A percentile compares a stretch with the other conserved stretches of the same genome.
phyloP scores from a whole-genome alignment of 2,113 vertebrate genomes.

The Trogon surrucura region DNA sequence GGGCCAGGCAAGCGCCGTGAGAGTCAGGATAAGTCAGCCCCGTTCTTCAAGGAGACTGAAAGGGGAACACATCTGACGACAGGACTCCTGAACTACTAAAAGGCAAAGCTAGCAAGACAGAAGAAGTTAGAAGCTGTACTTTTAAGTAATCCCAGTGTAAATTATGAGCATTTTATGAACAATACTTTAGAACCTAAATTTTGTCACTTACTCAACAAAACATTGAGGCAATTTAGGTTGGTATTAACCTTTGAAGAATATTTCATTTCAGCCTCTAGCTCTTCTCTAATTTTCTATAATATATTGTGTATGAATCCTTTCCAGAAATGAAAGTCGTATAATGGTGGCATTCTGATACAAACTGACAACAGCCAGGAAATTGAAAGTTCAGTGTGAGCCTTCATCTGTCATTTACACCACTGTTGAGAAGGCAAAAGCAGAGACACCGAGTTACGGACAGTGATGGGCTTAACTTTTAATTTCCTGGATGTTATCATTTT shows the following conservation, averaged over 20 bases:
- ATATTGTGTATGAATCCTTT: not conserved
- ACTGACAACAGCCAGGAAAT: slow-evolving; percentile 42
- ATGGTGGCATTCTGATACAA: not conserved
- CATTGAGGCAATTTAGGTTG: not conserved
- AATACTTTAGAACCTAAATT: not conserved
- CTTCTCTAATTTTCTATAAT: not conserved
- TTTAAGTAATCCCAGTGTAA: not conserved
- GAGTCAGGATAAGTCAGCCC: not conserved
- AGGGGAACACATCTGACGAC: not conserved
- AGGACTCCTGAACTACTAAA: not conserved
- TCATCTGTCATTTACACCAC: not conserved
- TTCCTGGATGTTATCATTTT: slow-evolving; percentile 57
- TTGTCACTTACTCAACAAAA: not conserved
- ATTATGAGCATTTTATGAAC: not conserved
- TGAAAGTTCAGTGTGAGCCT: slow-evolving; percentile 4
- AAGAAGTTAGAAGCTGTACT: not conserved
- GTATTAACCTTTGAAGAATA: not conserved
- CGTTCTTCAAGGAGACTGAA: not conserved
- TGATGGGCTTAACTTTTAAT: slow-evolving; percentile 54
- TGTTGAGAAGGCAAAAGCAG: not conserved
- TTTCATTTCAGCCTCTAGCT: not conserved
- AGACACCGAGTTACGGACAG: not conserved
- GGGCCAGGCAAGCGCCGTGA: slow-evolving; percentile 9
- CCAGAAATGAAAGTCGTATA: not conserved
- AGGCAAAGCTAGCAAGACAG: not conserved